Conservation (phyloP, 2,888 invertebrate species). For the Thysanoteuthis rhombus region DNA sequence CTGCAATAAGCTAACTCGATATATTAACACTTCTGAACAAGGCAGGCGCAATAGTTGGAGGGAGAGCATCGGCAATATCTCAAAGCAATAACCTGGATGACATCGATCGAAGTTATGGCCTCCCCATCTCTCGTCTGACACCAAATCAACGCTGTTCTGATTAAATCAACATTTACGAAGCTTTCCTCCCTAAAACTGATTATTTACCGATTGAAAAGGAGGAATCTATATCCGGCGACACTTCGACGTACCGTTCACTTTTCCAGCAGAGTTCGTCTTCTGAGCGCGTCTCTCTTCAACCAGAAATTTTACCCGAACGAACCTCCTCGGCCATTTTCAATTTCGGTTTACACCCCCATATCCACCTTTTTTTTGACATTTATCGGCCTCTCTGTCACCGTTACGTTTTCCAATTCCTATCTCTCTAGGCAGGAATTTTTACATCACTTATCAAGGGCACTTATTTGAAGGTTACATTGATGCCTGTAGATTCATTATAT, state of each 20-base stretch:
- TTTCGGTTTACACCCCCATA: neutral
- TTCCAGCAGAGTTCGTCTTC: neutral
- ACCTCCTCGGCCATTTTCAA: neutral
- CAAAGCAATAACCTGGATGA: neutral
- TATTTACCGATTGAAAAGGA: neutral
- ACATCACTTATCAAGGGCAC: no score
- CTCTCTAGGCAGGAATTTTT: no score
- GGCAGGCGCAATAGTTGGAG: neutral
- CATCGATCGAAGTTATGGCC: neutral
- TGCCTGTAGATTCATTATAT: no score
- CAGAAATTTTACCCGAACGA: neutral
- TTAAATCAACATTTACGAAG: neutral
- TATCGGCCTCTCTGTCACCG: no score
- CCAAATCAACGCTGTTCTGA: neutral
- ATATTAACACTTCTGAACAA: neutral
- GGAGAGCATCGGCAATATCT: no score
- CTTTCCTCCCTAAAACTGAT: neutral
- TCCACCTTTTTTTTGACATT: neutral
- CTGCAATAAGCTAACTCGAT: neutral
- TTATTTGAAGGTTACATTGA: no score
- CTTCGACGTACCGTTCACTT: neutral
- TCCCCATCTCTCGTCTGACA: neutral
- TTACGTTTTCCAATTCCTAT: no score
- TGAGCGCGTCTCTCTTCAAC: neutral
- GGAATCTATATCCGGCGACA: slow-evolving; percentile 12